A percentile compares a stretch with the other conserved stretches of the same genome.
Conservation (phyloP, 1,140 invertebrate genomes). For the Drosophila arawakana region DNA sequence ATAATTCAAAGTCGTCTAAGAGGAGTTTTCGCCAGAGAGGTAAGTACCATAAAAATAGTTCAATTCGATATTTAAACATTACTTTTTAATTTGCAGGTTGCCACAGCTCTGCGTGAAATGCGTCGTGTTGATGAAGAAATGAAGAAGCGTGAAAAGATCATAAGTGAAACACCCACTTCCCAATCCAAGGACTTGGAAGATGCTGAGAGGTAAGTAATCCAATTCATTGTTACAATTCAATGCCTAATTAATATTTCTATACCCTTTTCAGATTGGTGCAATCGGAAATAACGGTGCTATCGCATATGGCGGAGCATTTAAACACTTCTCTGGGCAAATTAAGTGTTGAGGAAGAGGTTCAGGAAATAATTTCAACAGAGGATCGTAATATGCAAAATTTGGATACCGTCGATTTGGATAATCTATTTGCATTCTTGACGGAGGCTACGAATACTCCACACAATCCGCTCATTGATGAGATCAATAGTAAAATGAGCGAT, state of each 20-base stretch:
- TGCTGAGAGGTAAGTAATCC: constrained; percentile 85
- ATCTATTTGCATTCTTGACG: constrained; percentile 96
- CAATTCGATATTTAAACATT: not conserved
- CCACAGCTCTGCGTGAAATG: constrained; percentile 94
- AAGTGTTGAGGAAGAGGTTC: constrained; percentile 11
- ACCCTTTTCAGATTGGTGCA: constrained; percentile 88
- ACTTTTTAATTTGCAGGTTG: constrained; percentile 85
- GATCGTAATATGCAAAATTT: constrained; percentile 82
- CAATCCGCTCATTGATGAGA: constrained; percentile 91
- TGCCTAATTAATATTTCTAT: not conserved
- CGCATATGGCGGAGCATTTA: constrained; percentile 91
- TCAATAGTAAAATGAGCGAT: constrained; percentile 93
- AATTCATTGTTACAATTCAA: not conserved
- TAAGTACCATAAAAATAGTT: constrained; percentile 60
- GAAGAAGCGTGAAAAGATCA: constrained; percentile 83
- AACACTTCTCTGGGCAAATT: constrained; percentile 86
- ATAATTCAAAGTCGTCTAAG: constrained; percentile 95
- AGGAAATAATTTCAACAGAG: constrained; percentile 20
- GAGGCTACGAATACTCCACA: constrained; percentile 88
- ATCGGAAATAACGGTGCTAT: constrained; percentile 90
- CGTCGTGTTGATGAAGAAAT: constrained; percentile 96
- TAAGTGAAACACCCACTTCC: constrained; percentile 73
- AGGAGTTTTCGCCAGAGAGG: constrained; percentile 95
- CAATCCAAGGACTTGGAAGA: constrained; percentile 85
- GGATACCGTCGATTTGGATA: constrained; percentile 95